These are phyloP conservation scores for Drosophila atripex DNA, from an alignment of 2,888 invertebrate genomes.

Conservation along the genomic window DNA sequence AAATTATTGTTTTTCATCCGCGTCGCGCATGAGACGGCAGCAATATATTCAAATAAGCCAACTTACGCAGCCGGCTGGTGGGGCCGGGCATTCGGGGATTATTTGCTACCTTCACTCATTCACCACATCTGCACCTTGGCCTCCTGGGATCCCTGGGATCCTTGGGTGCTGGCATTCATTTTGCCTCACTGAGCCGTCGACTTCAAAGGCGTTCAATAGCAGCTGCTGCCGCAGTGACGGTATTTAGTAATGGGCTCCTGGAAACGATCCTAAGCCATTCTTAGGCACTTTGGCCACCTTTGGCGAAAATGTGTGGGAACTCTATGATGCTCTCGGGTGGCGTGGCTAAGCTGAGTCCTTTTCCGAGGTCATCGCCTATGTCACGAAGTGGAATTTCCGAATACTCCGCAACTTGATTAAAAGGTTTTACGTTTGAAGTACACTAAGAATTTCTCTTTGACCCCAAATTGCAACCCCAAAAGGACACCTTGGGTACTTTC, in stretches of 20 bases:
- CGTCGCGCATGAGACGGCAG: conserved; percentile 22
- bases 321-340: neutral
- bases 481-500: too few species aligned
- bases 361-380: neutral
- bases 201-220: conserved; percentile 61
- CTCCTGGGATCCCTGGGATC: neutral
- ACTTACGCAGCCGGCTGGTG: conserved; percentile 18
- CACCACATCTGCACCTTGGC: conserved; percentile 21
- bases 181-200: conserved; percentile 15
- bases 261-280: conserved; percentile 24
- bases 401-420: neutral
- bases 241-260: conserved; percentile 64
- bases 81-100: neutral
- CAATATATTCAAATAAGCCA: conserved; percentile 44
- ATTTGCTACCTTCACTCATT: conserved; percentile 32
- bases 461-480: neutral
- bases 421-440: neutral
- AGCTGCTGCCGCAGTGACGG: conserved; percentile 49
- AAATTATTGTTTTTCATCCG: conserved; percentile 67
- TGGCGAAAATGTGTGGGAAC: conserved; percentile 4
- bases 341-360: neutral
- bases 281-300: conserved; percentile 32
- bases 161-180: conserved; percentile 10
- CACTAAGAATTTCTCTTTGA: conserved; percentile 1
- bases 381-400: neutral